phyloP scores from a whole-genome alignment of 2,888 invertebrate genomes.

The Saturnia japonica region DNA sequence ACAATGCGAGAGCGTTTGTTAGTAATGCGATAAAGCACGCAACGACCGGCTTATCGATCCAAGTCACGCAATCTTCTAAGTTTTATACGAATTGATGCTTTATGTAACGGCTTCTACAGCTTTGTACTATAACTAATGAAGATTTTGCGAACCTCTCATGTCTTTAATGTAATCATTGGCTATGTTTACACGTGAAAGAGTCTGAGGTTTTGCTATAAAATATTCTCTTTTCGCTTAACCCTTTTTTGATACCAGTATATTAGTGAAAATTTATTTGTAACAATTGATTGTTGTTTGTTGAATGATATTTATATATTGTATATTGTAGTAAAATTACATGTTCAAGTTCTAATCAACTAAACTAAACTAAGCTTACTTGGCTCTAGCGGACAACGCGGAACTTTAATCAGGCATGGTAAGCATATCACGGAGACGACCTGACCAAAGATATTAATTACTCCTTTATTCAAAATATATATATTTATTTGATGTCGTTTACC shows the following conservation, averaged over 20 bases:
- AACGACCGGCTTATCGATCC: neutral
- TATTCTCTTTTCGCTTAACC: neutral
- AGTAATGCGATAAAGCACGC: constrained; percentile 12
- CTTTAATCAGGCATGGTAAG: neutral
- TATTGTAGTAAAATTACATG: neutral
- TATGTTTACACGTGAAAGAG: neutral
- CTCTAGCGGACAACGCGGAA: neutral
- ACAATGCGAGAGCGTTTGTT: constrained; percentile 12
- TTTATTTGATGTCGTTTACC: neutral
- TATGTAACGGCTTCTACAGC: neutral
- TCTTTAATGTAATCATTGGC: neutral
- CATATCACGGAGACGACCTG: too few species aligned
- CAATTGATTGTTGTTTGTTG: neutral
- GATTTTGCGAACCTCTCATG: neutral
- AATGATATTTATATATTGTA: neutral
- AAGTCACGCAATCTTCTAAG: constrained; percentile 8
- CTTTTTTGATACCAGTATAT: neutral
- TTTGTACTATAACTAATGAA: neutral
- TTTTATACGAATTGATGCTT: neutral
- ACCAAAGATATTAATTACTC: too few species aligned
- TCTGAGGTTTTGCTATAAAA: neutral
- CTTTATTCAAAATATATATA: too few species aligned
- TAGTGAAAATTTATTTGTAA: neutral
- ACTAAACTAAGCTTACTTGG: neutral
- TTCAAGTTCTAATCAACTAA: neutral